Evolutionary conservation across 2,113 vertebrate genomes (phyloP).

Genomic region (Engystomops pustulosus): DNA sequence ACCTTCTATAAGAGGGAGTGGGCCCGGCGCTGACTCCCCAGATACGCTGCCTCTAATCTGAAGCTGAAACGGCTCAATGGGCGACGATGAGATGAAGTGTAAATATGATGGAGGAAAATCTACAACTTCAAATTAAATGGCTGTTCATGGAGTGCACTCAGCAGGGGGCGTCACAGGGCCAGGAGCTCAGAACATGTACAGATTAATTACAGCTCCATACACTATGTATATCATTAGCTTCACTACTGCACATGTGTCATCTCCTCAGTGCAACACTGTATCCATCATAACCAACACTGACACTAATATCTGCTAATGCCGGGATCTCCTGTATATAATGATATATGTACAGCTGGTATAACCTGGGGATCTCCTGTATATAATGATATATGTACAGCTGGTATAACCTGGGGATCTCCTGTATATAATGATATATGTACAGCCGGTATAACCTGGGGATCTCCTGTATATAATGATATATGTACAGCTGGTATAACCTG

Average conservation of each 20-base stretch:
- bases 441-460: too few relatives aligned
- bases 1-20: background rate
- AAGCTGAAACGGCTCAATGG: background rate
- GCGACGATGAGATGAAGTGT: background rate
- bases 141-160: background rate
- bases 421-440: background rate
- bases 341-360: background rate
- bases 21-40: background rate
- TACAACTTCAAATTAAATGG: background rate
- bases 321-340: background rate
- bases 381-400: background rate
- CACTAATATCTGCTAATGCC: background rate
- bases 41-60: background rate
- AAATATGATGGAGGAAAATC: background rate
- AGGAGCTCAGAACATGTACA: background rate
- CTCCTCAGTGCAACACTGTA: too few relatives aligned
- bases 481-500: too few relatives aligned
- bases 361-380: background rate
- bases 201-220: constrained; percentile 4
- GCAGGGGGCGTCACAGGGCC: background rate
- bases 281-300: background rate
- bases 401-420: background rate
- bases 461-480: too few relatives aligned
- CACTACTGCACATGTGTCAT: too few relatives aligned
- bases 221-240: background rate